Conservation (phyloP, 2,113 vertebrate genomes). For the Hystrix brachyura region DNA sequence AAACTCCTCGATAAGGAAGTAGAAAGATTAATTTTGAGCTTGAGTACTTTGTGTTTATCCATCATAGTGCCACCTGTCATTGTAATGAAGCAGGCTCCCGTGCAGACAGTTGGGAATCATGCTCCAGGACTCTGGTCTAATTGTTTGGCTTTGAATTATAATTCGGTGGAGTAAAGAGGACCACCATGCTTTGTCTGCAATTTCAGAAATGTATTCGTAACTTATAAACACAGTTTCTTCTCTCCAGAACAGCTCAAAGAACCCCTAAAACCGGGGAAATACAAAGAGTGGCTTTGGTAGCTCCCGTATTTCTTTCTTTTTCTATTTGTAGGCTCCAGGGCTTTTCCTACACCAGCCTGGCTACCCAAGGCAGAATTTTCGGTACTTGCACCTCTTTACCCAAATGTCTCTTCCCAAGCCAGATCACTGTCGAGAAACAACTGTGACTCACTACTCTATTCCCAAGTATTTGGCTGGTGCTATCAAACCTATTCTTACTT, state of each 20-base stretch:
- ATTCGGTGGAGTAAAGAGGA: background rate
- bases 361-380: background rate
- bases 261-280: background rate
- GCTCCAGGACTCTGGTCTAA: constrained; percentile 29
- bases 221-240: background rate
- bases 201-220: background rate
- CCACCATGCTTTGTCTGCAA: background rate
- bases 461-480: background rate
- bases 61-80: constrained; percentile 22
- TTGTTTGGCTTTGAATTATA: constrained; percentile 57
- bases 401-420: background rate
- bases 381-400: background rate
- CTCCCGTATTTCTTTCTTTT: background rate
- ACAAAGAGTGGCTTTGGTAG: background rate
- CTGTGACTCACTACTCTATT: background rate
- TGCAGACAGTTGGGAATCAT: constrained; percentile 69
- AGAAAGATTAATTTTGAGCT: constrained; percentile 72
- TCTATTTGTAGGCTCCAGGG: background rate
- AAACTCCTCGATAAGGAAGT: constrained; percentile 54
- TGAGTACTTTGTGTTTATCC: constrained; percentile 65
- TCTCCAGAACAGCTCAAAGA: background rate
- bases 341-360: background rate
- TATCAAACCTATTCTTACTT: background rate
- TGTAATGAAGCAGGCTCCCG: constrained; percentile 13
- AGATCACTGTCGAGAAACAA: background rate